phyloP scores from a whole-genome alignment of 2,888 invertebrate species.

The Spisula solida region DNA sequence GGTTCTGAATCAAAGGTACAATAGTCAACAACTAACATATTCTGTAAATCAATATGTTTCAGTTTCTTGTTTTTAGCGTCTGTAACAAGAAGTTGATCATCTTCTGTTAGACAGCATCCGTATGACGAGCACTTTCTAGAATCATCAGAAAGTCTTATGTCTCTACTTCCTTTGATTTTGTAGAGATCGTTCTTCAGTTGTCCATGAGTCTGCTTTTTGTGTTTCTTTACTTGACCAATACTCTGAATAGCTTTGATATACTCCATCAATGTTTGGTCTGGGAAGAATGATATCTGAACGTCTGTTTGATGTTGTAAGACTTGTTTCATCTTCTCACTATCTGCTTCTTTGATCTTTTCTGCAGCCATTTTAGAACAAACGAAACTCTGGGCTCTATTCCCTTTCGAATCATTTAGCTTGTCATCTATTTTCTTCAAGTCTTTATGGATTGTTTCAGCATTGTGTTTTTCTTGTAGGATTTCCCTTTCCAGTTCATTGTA shows the following conservation, averaged over 20 bases:
- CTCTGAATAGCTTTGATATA: neutral
- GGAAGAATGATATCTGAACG: neutral
- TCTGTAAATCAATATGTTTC: neutral
- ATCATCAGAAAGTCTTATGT: neutral
- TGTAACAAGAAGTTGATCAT: neutral
- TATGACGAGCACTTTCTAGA: neutral
- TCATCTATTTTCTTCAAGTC: neutral
- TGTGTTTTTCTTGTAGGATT: neutral
- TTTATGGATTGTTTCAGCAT: neutral
- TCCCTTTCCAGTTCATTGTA: neutral
- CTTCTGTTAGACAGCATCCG: neutral
- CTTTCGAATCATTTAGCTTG: neutral
- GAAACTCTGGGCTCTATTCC: neutral
- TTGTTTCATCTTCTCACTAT: neutral
- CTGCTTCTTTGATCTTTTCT: neutral
- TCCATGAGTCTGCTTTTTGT: neutral
- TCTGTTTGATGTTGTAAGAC: neutral
- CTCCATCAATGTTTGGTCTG: neutral
- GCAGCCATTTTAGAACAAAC: neutral
- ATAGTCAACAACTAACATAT: neutral
- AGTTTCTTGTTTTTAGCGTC: neutral
- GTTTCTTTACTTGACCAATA: neutral
- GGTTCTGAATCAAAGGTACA: neutral
- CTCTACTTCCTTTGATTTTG: neutral
- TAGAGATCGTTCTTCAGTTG: neutral